Evolutionary conservation across 2,888 invertebrate genomes (phyloP), one percentile per base, ranked within the genome.

Genomic region (Chaetogeoica ovagalla): DNA sequence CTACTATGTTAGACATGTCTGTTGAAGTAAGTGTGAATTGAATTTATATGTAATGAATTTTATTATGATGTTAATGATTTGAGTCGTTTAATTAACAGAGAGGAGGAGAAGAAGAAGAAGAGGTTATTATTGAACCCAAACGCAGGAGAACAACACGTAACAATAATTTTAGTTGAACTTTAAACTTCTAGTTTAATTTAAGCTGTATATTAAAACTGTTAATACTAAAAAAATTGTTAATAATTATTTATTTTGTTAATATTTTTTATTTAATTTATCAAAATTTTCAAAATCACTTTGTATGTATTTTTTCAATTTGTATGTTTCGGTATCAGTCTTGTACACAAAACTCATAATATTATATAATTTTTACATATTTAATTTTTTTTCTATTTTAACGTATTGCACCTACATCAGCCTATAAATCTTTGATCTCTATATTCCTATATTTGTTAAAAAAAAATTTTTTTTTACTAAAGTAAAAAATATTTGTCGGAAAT

Each of bases 161-260:
- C 23, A 79, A 79, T 63, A 70, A 79, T 70, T 63, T 79, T 70
- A 70, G 77, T 62, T 79, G 66, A 79, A 79, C 23, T 70, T 15
- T 0, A 23, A 55, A 15, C 11, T 9, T 57, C 13, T 19, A 23
- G 8, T 66, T n/a, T 65, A 6, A n/a, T 52, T 55, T 62, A 55
- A 70, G 30, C 23, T 79, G 77, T 79, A 71, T 23, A 55, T 63
- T 75, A 52, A 52, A 52, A 70, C 63, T 79, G 70, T 70, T 79
- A 62, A 79, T 79, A 79, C 52, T 39, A 70, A 77, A 37, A 60
- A 69, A 48, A 15, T 37, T 77, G 77, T 77, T 77, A 70, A 77
- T 77, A 77, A 37, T 77, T 79, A 63, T 79, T 71, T 79, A 79
- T 79, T 79, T 79, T 79, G 77, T 79, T 79, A 79, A 79, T 79